Evolutionary conservation across 2,797 vertebrate genomes (phyloP), one percentile per base, ranked within the genome.

Genomic region (Brachyalestes nurse): DNA sequence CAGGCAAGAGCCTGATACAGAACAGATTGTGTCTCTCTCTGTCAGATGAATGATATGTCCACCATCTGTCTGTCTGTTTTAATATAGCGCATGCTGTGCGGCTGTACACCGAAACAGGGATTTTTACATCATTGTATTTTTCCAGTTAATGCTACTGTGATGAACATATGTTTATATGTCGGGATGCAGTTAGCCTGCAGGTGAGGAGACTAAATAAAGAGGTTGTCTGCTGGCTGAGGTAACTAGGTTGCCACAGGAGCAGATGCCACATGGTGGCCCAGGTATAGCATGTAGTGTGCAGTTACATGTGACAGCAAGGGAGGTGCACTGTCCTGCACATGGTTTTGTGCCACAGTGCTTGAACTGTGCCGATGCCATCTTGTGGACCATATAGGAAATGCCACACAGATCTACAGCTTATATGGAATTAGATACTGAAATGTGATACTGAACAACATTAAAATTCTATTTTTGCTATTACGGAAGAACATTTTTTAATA

Each of bases 311-410:
- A 38, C 28, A 72, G 58, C 21, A 28, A 66, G 17, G 16, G 8
- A 75, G 14, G 25, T 74, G 62, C 17, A 69, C 45, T 51, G 21
- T 58, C 65, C 69, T 14, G 10, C 34, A 53, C 38, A 19, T 25
- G 21, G n/a, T 0, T 49, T 21, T 12, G 9, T n/a, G 42, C 34
- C 55, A 60, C 49, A 79, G 61, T 75, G 60, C 40, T 65, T 65
- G 49, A 55, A 49, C 19, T 40, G 45, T 66, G 21, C 42, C 79
- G 21, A 17, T 4, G 64, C 83, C 86, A 79, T 78, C 86, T 87
- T 67, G 79, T 87, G 86, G 79, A 55, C 57, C 40, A 57, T 0
- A 10, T 53, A 45, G 45, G 65, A 65, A 71, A 66, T 71, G 45
- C 57, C 16, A 71, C 8, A 42, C 4, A 19, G 5, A 21, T 25